Evolutionary conservation across 2,797 vertebrate species (phyloP).

Genomic region (Diceros bicornis): DNA sequence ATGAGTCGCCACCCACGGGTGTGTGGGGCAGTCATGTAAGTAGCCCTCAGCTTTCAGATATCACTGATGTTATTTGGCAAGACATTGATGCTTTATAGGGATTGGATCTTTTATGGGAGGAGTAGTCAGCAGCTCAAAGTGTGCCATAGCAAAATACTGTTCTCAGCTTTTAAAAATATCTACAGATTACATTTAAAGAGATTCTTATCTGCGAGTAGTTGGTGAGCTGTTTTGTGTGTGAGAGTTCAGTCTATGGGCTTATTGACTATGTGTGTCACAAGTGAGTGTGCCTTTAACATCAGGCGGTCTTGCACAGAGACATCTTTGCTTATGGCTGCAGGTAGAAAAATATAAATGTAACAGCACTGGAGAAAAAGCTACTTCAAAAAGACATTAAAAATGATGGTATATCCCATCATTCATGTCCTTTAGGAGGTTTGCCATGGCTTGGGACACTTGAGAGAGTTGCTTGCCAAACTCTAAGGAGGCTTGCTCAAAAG

Average conservation of each 20-base stretch:
- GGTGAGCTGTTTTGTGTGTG: neutral
- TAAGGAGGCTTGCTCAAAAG: neutral
- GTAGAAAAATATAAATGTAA: neutral
- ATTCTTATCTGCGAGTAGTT: neutral
- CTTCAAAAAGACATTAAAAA: neutral
- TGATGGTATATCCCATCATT: too few species aligned
- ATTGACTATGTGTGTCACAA: fast-evolving
- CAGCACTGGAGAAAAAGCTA: neutral
- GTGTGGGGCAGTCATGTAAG: conserved; percentile 94
- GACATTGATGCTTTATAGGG: neutral
- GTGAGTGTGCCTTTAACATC: neutral
- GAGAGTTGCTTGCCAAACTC: neutral
- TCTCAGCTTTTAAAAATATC: neutral
- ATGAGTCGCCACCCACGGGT: conserved; percentile 97
- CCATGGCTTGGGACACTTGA: neutral
- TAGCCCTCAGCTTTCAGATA: conserved; percentile 54
- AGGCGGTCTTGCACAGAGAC: neutral
- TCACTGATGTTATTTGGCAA: neutral
- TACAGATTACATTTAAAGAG: neutral
- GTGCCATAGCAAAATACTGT: neutral
- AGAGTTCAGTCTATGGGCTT: neutral
- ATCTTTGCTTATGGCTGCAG: neutral
- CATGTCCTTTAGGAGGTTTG: neutral
- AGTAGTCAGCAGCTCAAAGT: neutral
- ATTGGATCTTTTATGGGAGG: neutral